phyloP scores from a whole-genome alignment of 2,797 vertebrate species.

The Diglossa cyanea region DNA sequence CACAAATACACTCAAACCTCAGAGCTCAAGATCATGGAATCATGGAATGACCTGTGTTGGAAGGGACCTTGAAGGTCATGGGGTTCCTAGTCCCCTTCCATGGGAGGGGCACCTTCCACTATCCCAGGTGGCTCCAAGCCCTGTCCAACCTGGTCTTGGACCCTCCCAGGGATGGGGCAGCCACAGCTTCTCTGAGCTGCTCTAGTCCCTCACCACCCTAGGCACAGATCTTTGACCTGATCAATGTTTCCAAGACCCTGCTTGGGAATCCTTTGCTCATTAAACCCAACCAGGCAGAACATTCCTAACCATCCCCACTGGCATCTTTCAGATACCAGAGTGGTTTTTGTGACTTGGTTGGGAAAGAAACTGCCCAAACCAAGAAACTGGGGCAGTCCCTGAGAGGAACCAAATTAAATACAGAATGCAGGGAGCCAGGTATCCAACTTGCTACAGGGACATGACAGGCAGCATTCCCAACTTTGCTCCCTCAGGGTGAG shows the following conservation, averaged over 20 bases:
- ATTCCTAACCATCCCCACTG: background rate
- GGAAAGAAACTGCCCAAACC: background rate
- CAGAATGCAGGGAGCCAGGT: background rate
- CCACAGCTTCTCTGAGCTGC: background rate
- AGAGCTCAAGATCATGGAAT: background rate
- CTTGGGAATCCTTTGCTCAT: background rate
- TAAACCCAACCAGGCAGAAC: background rate
- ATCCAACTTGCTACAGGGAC: background rate
- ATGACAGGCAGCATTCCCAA: background rate
- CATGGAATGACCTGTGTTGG: background rate
- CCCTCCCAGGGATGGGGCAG: background rate
- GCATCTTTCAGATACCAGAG: background rate
- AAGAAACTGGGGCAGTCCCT: background rate
- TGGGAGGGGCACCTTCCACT: background rate
- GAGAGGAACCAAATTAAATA: background rate
- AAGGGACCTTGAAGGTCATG: background rate
- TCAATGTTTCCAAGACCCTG: background rate
- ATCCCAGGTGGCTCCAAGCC: background rate
- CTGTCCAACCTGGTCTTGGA: background rate
- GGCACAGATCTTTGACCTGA: background rate
- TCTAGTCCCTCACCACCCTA: background rate
- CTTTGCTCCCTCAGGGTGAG: background rate
- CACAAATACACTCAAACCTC: background rate
- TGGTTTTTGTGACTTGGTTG: fast-evolving
- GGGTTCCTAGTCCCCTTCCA: background rate